Percentiles rank a stretch among this genome's conserved stretches.
Evolutionary conservation across 2,888 invertebrate genomes (phyloP).

Genomic region (Caenorhabditis virilis): DNA sequence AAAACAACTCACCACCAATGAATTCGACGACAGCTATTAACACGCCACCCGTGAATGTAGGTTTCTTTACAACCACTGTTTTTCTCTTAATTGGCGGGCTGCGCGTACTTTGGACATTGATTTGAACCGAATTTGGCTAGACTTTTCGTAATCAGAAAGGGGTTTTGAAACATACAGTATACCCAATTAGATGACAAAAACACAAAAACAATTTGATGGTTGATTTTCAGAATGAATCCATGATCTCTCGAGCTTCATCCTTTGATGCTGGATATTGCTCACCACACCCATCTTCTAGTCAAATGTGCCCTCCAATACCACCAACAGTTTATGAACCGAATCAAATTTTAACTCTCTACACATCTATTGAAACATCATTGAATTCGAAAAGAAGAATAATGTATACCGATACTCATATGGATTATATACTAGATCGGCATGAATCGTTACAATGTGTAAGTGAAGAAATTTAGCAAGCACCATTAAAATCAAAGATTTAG

Average conservation of each 20-base stretch:
- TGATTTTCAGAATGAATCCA: neutral
- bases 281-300: slow-evolving; percentile 16
- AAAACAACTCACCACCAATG: neutral
- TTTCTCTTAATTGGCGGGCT: neutral
- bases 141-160: too few species aligned
- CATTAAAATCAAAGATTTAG: slow-evolving; percentile 15
- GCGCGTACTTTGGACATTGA: neutral
- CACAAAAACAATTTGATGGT: neutral
- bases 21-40: neutral
- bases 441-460: slow-evolving; percentile 42
- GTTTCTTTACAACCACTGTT: too few species aligned
- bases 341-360: neutral
- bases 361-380: slow-evolving; percentile 1
- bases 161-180: too few species aligned
- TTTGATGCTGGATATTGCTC: slow-evolving; percentile 29
- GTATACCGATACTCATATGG: slow-evolving; percentile 42
- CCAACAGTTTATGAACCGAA: neutral
- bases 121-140: neutral
- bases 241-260: slow-evolving; percentile 13
- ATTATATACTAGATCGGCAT: slow-evolving; percentile 35
- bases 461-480: neutral
- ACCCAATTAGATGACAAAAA: too few species aligned
- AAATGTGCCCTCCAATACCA: too few species aligned
- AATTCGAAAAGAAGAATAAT: slow-evolving; percentile 32
- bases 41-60: too few species aligned